phyloP scores from a whole-genome alignment of 35 echinoderm and acorn worm genomes.

The Heliocidaris erythrogramma region DNA sequence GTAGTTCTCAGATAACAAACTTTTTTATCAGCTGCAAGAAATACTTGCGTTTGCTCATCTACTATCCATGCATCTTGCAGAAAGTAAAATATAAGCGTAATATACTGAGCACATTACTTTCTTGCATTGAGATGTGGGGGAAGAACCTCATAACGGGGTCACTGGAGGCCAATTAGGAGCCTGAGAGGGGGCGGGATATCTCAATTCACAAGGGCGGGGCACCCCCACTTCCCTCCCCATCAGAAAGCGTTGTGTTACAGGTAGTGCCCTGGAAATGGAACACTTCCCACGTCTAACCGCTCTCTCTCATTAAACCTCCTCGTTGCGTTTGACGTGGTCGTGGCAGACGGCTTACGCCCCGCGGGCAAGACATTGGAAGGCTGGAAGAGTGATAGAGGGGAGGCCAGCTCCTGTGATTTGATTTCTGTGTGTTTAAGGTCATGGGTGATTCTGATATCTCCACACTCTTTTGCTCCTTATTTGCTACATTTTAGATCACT shows the following conservation, averaged over 20 bases:
- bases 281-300: background rate
- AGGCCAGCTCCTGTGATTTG: background rate
- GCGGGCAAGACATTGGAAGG: background rate
- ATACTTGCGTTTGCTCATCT: background rate
- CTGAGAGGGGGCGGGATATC: slow-evolving; percentile 6
- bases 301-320: background rate
- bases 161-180: slow-evolving; percentile 18
- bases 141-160: background rate
- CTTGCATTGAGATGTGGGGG: background rate
- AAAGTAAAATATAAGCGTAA: background rate
- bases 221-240: background rate
- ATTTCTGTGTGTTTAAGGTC: slow-evolving; percentile 2
- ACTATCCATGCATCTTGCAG: background rate
- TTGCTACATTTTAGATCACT: background rate
- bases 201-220: slow-evolving; percentile 27
- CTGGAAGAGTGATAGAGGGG: background rate
- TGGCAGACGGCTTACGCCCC: background rate
- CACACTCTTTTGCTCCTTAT: background rate
- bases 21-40: background rate
- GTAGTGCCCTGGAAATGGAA: slow-evolving; percentile 2
- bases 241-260: background rate
- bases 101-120: background rate
- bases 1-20: background rate
- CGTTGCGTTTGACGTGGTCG: background rate
- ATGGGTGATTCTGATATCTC: background rate